phyloP scores from a whole-genome alignment of 2,113 vertebrate genomes.

The Rana temporaria region DNA sequence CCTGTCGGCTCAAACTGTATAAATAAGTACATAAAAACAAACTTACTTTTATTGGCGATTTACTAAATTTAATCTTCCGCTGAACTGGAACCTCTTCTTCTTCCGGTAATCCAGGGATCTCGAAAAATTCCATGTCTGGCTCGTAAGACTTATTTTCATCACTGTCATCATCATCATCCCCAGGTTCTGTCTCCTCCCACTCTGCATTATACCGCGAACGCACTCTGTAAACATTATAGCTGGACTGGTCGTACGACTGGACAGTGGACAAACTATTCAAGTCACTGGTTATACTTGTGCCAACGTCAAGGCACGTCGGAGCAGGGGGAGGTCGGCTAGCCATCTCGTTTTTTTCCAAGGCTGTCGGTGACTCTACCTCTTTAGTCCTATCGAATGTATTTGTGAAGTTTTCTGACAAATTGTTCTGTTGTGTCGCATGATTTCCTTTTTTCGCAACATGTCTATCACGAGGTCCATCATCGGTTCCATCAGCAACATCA shows the following conservation, averaged over 20 bases:
- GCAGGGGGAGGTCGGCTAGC: slow-evolving; percentile 60
- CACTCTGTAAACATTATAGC: slow-evolving; percentile 87
- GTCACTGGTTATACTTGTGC: slow-evolving; percentile 67
- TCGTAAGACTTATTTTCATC: slow-evolving; percentile 88
- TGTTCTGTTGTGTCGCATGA: slow-evolving; percentile 60
- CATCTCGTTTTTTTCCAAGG: slow-evolving; percentile 56
- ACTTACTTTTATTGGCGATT: slow-evolving; percentile 91
- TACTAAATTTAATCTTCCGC: slow-evolving; percentile 94
- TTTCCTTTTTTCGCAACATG: slow-evolving; percentile 62
- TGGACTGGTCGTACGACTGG: slow-evolving; percentile 77
- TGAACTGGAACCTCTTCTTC: slow-evolving; percentile 88
- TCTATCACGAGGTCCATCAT: slow-evolving; percentile 57
- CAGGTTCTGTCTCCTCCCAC: slow-evolving; percentile 92
- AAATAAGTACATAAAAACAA: slow-evolving; percentile 5
- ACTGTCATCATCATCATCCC: slow-evolving; percentile 90
- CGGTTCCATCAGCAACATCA: slow-evolving; percentile 38
- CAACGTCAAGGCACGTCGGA: slow-evolving; percentile 63
- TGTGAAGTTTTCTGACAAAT: slow-evolving; percentile 58
- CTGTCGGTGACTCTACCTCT: slow-evolving; percentile 60
- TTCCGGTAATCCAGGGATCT: slow-evolving; percentile 88
- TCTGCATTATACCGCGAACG: slow-evolving; percentile 82
- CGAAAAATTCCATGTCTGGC: slow-evolving; percentile 85
- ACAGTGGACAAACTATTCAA: slow-evolving; percentile 66
- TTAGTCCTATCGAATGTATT: slow-evolving; percentile 57
- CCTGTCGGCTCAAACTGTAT: neutral